Conservation (phyloP, 2,888 invertebrate genomes). For the Rhorus exstirpatorius region DNA sequence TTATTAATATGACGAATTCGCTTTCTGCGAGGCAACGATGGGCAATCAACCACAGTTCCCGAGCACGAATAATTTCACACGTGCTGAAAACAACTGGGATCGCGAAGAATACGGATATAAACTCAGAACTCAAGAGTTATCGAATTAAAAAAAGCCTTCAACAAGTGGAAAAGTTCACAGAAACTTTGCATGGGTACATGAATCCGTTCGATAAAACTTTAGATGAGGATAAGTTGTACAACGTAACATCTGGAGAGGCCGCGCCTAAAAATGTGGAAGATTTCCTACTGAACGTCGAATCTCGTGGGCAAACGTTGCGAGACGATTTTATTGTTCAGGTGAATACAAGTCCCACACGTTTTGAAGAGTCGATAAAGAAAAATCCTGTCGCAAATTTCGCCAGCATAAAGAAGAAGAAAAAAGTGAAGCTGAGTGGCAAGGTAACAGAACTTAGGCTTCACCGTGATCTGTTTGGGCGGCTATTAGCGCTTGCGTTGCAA, state of each 20-base stretch:
- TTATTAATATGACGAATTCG: constrained; percentile 70
- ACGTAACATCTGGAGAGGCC: constrained; percentile 45
- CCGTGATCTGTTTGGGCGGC: constrained; percentile 50
- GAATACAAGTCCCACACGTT: constrained; percentile 14
- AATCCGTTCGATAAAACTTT: constrained; percentile 72
- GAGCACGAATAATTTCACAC: constrained; percentile 69
- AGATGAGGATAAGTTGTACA: constrained; percentile 26
- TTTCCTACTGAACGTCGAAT: constrained; percentile 47
- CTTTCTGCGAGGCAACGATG: constrained; percentile 72
- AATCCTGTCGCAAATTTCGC: constrained; percentile 31
- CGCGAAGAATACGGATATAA: constrained; percentile 54
- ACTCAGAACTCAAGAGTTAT: constrained; percentile 50
- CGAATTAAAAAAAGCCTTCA: constrained; percentile 34
- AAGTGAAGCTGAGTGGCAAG: constrained; percentile 37
- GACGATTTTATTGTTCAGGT: constrained; percentile 35
- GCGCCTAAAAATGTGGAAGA: constrained; percentile 7
- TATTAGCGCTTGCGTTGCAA: constrained; percentile 55
- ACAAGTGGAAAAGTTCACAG: constrained; percentile 40
- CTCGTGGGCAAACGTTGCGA: constrained; percentile 17
- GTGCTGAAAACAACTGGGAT: constrained; percentile 57
- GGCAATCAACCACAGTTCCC: constrained; percentile 64
- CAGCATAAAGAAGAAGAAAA: constrained; percentile 33
- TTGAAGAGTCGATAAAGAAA: constrained; percentile 53
- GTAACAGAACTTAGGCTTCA: constrained; percentile 48
- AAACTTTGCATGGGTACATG: constrained; percentile 55